phyloP scores from a whole-genome alignment of 2,888 invertebrate genomes.

The Stegophylla sp. region DNA sequence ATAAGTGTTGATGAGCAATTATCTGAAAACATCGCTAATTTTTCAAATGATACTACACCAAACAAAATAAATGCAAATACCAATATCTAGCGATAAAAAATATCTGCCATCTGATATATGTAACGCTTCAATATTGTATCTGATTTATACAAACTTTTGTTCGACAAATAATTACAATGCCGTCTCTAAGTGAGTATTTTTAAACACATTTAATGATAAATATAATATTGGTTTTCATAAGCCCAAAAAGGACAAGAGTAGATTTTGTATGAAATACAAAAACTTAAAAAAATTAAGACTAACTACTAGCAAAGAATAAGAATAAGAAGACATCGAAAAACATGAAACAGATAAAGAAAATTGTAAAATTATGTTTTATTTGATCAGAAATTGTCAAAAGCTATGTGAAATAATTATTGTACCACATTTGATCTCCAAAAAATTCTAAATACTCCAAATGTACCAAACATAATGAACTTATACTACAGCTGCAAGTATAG shows the following conservation, averaged over 20 bases:
- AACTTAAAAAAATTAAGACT: neutral
- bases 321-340: neutral
- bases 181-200: too few relatives aligned
- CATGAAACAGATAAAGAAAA: neutral
- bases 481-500: slow-evolving; percentile 62
- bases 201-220: neutral
- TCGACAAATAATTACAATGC: neutral
- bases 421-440: slow-evolving; percentile 62
- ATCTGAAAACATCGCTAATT: too few relatives aligned
- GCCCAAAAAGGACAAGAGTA: neutral
- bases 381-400: neutral
- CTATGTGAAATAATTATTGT: neutral
- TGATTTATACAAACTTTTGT: neutral
- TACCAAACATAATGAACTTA: slow-evolving; percentile 60
- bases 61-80: too few relatives aligned
- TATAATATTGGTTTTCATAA: neutral
- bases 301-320: neutral
- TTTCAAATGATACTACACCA: too few relatives aligned
- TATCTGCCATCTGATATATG: neutral
- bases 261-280: neutral
- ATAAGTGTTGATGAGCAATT: too few relatives aligned
- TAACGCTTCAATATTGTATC: neutral
- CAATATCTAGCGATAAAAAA: neutral
- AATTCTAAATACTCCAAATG: slow-evolving; percentile 62
- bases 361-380: neutral